phyloP scores from a whole-genome alignment of 1,140 invertebrate genomes.

The Drosophila kanapiae region DNA sequence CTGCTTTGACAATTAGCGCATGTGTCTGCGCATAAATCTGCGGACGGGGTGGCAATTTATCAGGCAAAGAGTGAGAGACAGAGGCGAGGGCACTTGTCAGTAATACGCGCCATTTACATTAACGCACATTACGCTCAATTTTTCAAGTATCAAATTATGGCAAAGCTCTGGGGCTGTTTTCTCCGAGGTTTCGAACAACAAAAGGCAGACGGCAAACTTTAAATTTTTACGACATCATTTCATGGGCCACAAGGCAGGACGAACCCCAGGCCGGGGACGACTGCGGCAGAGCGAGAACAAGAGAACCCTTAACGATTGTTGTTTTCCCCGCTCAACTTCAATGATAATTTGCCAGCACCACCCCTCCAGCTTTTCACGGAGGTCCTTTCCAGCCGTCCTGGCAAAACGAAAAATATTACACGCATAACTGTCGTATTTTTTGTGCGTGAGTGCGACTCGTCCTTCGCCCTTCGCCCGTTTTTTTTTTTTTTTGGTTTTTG shows the following conservation, averaged over 20 bases:
- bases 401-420: conserved; percentile 75
- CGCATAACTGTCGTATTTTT: conserved; percentile 79
- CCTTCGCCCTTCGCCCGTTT: conserved; percentile 21
- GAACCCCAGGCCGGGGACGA: conserved; percentile 4
- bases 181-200: conserved; percentile 39
- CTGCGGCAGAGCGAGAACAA: conserved; percentile 3
- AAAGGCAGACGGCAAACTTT: conserved; percentile 72
- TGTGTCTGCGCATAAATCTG: conserved; percentile 64
- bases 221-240: conserved; percentile 84
- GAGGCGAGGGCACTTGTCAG: conserved; percentile 72
- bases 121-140: conserved; percentile 82
- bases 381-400: conserved; percentile 18
- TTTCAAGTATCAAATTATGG: conserved; percentile 79
- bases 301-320: conserved; percentile 73
- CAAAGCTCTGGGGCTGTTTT: conserved; percentile 32
- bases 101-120: conserved; percentile 84
- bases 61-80: conserved; percentile 18
- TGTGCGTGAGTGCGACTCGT: conserved; percentile 8
- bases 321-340: conserved; percentile 49
- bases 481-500: neutral
- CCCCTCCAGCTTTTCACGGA: neutral
- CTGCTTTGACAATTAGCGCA: conserved; percentile 64
- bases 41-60: conserved; percentile 30
- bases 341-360: conserved; percentile 70
- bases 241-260: conserved; percentile 73